Conservation (phyloP, 2,113 vertebrate genomes). For the mouse (Mus musculus) region GRCm39 chr10:113636501-113637000, state of each 20-base stretch:
- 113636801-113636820: slow-evolving; percentile 4
- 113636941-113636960: neutral
- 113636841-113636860: neutral
- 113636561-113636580: neutral
- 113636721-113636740: neutral
- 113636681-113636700: neutral
- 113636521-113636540: neutral
- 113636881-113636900: neutral
- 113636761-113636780: neutral
- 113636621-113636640: too few relatives aligned
- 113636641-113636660: neutral
- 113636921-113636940: neutral
- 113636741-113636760: neutral
- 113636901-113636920: neutral
- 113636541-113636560: neutral
- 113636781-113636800: neutral
- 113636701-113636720: neutral
- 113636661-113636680: neutral
- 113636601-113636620: neutral
- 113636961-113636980: neutral
- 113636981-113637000: neutral
- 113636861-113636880: neutral
- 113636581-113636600: neutral
- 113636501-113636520: neutral
- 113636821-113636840: neutral